A percentile compares a stretch with the other conserved stretches of the same genome.
Evolutionary conservation across 1,140 invertebrate genomes (phyloP).

Genomic region (Neocloeon triangulifer): DNA sequence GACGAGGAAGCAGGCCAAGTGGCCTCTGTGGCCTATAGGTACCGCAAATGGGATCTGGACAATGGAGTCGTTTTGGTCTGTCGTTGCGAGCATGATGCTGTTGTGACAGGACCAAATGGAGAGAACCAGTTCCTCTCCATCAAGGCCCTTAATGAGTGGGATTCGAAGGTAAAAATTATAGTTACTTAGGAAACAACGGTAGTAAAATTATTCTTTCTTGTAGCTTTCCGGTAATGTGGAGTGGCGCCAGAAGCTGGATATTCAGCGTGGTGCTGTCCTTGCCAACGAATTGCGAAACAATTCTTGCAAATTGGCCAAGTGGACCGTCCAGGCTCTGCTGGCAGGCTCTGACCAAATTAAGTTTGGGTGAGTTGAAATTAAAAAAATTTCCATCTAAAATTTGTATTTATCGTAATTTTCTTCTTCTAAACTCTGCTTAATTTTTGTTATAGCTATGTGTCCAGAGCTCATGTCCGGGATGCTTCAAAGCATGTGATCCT

Average conservation of each 20-base stretch:
- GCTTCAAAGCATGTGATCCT: constrained; percentile 92
- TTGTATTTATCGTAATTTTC: too few species aligned
- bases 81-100: constrained; percentile 92
- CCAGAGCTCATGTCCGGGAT: constrained; percentile 75
- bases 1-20: constrained; percentile 76
- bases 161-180: constrained; percentile 32
- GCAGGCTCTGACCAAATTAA: constrained; percentile 96
- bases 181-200: not conserved
- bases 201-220: constrained; percentile 21
- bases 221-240: constrained; percentile 82
- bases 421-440: constrained; percentile 4
- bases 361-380: constrained; percentile 47
- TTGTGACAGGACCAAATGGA: constrained; percentile 70
- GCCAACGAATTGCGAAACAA: constrained; percentile 98
- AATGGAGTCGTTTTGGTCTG: constrained; percentile 80
- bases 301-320: constrained; percentile 95
- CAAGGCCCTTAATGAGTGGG: constrained; percentile 63
- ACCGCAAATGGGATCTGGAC: constrained; percentile 91
- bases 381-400: too few species aligned
- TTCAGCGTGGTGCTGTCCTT: constrained; percentile 88
- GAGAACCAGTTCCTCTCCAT: constrained; percentile 89
- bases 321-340: constrained; percentile 92
- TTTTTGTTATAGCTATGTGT: constrained; percentile 89
- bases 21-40: constrained; percentile 88
- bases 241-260: constrained; percentile 94